These are phyloP conservation scores for Ptilorrhoa leucosticta DNA, from an alignment of 2,113 vertebrate genomes.

Conservation along the genomic window DNA sequence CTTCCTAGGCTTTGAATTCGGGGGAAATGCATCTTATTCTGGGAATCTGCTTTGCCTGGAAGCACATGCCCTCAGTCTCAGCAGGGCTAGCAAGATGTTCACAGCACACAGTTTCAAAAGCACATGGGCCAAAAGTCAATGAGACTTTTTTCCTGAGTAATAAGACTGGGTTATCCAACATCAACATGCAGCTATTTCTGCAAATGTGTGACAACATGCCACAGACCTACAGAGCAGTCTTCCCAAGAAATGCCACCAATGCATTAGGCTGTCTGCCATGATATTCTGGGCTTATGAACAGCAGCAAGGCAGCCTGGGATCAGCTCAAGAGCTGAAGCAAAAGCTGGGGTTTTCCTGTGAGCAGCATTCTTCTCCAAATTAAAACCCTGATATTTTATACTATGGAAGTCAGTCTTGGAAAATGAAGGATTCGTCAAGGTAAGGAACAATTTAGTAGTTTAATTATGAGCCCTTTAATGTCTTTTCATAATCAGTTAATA, in stretches of 20 bases:
- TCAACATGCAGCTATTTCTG: slow-evolving; percentile 7
- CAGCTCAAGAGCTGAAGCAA: neutral
- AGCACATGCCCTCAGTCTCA: neutral
- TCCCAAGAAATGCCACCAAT: slow-evolving; percentile 39
- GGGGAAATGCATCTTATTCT: neutral
- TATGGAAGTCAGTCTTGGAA: slow-evolving; percentile 30
- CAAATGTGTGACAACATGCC: neutral
- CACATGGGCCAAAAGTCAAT: neutral
- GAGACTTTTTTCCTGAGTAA: neutral
- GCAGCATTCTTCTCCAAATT: slow-evolving; percentile 13
- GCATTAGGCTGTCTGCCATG: slow-evolving; percentile 30
- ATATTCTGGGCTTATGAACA: neutral
- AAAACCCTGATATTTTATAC: slow-evolving; percentile 55
- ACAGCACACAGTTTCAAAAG: neutral
- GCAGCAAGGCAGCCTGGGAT: slow-evolving; percentile 6
- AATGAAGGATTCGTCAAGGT: slow-evolving; percentile 55
- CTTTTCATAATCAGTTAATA: slow-evolving; percentile 87
- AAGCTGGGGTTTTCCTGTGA: neutral
- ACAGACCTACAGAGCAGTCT: neutral
- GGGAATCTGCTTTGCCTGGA: neutral
- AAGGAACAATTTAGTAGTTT: slow-evolving; percentile 70
- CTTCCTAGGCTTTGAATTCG: neutral
- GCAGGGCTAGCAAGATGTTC: neutral
- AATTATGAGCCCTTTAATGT: slow-evolving; percentile 80
- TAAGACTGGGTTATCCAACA: slow-evolving; percentile 13